Conservation (phyloP, 2,113 vertebrate genomes). For the Cephalopholis sonnerati region DNA sequence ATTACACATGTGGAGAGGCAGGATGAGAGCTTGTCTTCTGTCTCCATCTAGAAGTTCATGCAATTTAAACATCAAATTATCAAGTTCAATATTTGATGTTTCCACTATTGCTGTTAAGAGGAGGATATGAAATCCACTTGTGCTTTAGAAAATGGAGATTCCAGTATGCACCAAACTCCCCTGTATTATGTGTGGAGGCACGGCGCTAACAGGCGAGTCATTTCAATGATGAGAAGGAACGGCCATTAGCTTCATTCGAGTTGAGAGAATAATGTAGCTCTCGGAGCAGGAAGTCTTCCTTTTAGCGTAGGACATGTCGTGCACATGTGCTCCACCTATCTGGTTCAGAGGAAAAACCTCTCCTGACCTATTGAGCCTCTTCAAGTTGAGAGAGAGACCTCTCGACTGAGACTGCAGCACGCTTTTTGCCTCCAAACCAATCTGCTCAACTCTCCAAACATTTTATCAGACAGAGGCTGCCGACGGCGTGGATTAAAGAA, state of each 20-base stretch:
- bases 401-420: constrained; percentile 22
- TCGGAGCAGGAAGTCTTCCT: constrained; percentile 32
- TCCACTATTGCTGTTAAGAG: constrained; percentile 67
- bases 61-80: constrained; percentile 77
- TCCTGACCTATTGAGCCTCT: constrained; percentile 10
- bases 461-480: constrained; percentile 44
- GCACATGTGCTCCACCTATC: constrained; percentile 10
- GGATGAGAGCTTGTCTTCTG: constrained; percentile 66
- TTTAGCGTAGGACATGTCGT: constrained; percentile 29
- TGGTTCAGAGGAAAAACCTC: constrained; percentile 27
- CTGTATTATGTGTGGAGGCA: constrained; percentile 44
- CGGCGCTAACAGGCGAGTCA: constrained; percentile 37
- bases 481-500: constrained; percentile 38
- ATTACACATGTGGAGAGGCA: constrained; percentile 75
- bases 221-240: constrained; percentile 54
- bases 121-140: constrained; percentile 71
- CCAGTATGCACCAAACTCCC: constrained; percentile 29
- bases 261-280: constrained; percentile 60
- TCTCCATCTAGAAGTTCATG: constrained; percentile 59
- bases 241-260: constrained; percentile 59
- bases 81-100: constrained; percentile 77
- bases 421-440: constrained; percentile 20
- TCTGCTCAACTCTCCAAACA: constrained; percentile 48
- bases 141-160: constrained; percentile 63
- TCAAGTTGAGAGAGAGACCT: constrained; percentile 23